A percentile compares a stretch with the other conserved stretches of the same genome.
Conservation (phyloP, 2,888 invertebrate genomes). For the Hirudinaria manillensis region DNA sequence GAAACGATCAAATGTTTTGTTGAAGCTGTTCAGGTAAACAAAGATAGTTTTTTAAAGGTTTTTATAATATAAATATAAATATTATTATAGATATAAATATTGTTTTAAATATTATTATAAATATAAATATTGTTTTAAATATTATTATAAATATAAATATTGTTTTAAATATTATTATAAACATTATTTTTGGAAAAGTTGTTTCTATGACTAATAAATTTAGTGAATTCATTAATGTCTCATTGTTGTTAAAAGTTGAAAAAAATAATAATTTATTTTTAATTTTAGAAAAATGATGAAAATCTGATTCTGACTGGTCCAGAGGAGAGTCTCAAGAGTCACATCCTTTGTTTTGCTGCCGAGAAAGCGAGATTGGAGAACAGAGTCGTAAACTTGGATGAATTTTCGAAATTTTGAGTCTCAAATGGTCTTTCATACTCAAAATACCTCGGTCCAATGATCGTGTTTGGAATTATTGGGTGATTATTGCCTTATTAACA, state of each 20-base stretch:
- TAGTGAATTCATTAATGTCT: too few species aligned
- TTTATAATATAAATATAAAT: too few species aligned
- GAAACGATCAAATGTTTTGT: constrained; percentile 19
- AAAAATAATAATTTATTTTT: not conserved
- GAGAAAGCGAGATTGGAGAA: constrained; percentile 50
- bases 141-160: not conserved
- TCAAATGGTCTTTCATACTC: too few species aligned
- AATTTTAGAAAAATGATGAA: constrained; percentile 37
- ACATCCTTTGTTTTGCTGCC: constrained; percentile 51
- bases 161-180: not conserved
- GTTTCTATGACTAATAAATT: too few species aligned
- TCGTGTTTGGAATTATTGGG: too few species aligned
- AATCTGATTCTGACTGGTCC: constrained; percentile 46
- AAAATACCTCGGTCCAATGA: too few species aligned
- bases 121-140: not conserved
- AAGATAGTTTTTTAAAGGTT: not conserved
- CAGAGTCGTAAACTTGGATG: constrained; percentile 41
- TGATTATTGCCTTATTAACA: too few species aligned
- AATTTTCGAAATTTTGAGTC: too few species aligned
- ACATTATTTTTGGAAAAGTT: too few species aligned
- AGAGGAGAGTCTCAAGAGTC: constrained; percentile 50
- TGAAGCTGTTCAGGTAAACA: constrained; percentile 18
- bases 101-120: too few species aligned
- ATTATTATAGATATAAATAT: too few species aligned
- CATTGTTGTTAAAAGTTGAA: too few species aligned